These are phyloP conservation scores for Phyllostomus discolor DNA, from an alignment of 2,113 vertebrate genomes.

Conservation along the genomic window DNA sequence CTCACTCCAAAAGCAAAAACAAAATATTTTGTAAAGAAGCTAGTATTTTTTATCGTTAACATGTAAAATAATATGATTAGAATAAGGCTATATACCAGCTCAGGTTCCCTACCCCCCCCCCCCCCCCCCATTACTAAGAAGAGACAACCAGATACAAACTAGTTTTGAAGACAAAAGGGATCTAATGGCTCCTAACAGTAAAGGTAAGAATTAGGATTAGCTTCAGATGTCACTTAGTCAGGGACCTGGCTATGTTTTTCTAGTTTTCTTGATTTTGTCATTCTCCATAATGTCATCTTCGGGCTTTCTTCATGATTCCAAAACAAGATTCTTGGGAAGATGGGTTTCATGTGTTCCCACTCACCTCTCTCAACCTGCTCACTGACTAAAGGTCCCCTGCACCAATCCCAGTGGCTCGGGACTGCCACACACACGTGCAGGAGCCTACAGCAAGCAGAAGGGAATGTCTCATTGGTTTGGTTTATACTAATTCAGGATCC, in stretches of 20 bases:
- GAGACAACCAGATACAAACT: not conserved
- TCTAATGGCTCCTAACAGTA: not conserved
- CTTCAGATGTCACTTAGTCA: not conserved
- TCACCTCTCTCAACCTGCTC: not conserved
- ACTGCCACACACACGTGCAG: too few species aligned
- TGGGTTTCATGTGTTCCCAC: not conserved
- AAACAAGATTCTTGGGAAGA: not conserved
- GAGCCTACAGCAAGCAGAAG: not conserved
- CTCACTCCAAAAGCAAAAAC: slow-evolving; percentile 13
- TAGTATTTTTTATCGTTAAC: not conserved
- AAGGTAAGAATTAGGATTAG: not conserved
- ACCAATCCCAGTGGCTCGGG: not conserved
- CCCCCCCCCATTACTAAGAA: not conserved
- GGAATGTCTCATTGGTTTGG: not conserved
- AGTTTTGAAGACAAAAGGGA: not conserved
- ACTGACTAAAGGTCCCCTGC: not conserved
- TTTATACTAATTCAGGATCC: not conserved
- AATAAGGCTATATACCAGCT: not conserved
- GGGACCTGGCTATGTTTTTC: not conserved
- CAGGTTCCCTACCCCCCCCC: not conserved
- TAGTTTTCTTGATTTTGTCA: not conserved
- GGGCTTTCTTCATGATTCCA: not conserved
- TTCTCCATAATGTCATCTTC: not conserved
- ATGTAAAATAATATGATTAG: slow-evolving; percentile 1
- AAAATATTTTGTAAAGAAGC: not conserved